Base-by-base conservation (phyloP, 2,113 vertebrate genomes). In the Phrynosoma platyrhinos region DNA sequence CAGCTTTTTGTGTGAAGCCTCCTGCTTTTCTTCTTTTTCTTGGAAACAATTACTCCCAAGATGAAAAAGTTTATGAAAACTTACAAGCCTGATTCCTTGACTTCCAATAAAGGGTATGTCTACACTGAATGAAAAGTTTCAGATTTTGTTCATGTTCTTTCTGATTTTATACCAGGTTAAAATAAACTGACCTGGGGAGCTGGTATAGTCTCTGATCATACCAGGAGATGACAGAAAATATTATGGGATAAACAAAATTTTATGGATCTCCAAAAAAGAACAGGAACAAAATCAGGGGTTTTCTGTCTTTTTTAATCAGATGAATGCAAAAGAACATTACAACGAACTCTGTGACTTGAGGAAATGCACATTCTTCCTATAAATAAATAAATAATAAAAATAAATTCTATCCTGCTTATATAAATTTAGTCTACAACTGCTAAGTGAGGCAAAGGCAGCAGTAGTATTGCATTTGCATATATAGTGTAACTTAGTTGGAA, bases 391-490 rank as follows among this genome's bases (percentile, higher is more conserved):
- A 83, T 83, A 18, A 74, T 36, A 36, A 74, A 66, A 75, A 87
- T 58, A 84, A 90, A 82, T 82, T 91, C 85, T 84, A 53, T 68
- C 75, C 81, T 53, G 66, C 9, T 12, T 4, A 53, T 82, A 21
- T 74, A 66, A 79, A 4, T 79, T 87, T 87, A 90, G 79, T 89
- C 68, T 68, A 5, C 4, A 42, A 92, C 82, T 91, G 90, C 80
- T 90, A 90, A 86, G 79, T 1, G 5, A 58, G 87, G 27, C 20
- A 91, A 90, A 91, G 66, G 6, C 86, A 64, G 42, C 77, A 62
- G 12, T 68, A 13, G 64, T 36, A 77, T 16, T 36, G 81, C 9
- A 1, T 66, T 66, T 10, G 1, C 79, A 21, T 77, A 69, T n/a
- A 89, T 69, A 1, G 12, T 10, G 0, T 84, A 52, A 66, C 32